A percentile compares a stretch with the other conserved stretches of the same genome.
phyloP scores from a whole-genome alignment of 1,140 invertebrate species.

The honey bee (Apis mellifera) region DNA sequence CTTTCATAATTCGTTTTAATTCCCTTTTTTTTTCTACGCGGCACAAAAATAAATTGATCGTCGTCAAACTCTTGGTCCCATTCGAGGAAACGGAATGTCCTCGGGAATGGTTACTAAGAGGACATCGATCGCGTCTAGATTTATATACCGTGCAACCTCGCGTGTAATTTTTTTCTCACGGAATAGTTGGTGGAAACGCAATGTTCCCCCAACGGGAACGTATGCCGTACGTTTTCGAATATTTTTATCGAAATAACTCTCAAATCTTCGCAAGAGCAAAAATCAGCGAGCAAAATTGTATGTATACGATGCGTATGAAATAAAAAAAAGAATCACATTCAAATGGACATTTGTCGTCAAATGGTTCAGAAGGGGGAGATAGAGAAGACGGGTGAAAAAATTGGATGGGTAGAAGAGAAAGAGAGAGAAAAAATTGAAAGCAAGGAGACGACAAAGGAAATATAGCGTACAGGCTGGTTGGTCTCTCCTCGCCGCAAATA shows the following conservation, averaged over 20 bases:
- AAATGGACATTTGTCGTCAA: too few species aligned
- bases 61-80: conserved; percentile 4
- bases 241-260: not conserved
- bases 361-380: not conserved
- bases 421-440: not conserved
- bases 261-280: not conserved
- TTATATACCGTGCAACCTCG: conserved; percentile 60
- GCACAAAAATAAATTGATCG: not conserved
- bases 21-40: too few species aligned
- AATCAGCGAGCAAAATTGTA: not conserved
- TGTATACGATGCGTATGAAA: too few species aligned
- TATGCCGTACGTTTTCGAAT: not conserved
- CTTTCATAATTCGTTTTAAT: not conserved
- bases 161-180: conserved; percentile 31
- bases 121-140: conserved; percentile 62
- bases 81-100: conserved; percentile 45
- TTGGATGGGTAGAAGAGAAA: not conserved
- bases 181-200: not conserved
- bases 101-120: conserved; percentile 54
- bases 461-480: conserved; percentile 53
- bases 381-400: not conserved
- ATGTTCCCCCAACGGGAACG: not conserved
- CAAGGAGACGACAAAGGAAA: conserved; percentile 28
- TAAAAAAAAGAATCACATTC: not conserved
- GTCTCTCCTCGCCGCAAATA: conserved; percentile 66